These are phyloP conservation scores for Bovichtus diacanthus DNA, from an alignment of 2,797 vertebrate species.

Conservation along the genomic window DNA sequence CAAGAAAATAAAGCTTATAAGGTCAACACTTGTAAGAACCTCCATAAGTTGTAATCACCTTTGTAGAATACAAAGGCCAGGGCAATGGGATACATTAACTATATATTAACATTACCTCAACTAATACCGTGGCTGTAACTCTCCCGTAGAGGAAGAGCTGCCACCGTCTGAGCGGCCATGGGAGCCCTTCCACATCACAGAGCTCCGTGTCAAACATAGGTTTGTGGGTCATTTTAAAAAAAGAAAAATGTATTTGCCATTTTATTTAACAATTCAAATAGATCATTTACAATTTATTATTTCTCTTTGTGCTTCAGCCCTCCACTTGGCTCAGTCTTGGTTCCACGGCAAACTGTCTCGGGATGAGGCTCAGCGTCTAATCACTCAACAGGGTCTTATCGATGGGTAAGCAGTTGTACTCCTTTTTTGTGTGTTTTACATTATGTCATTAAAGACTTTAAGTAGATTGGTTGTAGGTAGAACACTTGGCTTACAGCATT, in stretches of 20 bases:
- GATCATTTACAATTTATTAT: neutral
- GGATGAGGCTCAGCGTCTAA: constrained; percentile 93
- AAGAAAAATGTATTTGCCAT: neutral
- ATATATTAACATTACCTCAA: neutral
- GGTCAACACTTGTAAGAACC: neutral
- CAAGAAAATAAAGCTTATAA: neutral
- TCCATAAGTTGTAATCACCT: neutral
- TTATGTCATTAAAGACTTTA: neutral
- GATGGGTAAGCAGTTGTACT: constrained; percentile 88
- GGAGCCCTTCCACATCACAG: constrained; percentile 89
- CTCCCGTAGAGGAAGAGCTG: constrained; percentile 92
- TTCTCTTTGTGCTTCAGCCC: constrained; percentile 79
- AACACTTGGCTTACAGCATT: neutral
- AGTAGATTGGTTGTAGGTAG: neutral
- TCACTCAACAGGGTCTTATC: constrained; percentile 93
- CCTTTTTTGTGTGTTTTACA: neutral
- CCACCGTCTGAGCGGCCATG: constrained; percentile 90
- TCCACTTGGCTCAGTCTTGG: constrained; percentile 95
- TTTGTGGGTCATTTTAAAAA: constrained; percentile 75
- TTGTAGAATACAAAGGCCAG: neutral
- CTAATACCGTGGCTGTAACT: constrained; percentile 11
- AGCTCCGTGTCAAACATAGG: constrained; percentile 87
- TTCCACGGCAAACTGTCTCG: constrained; percentile 96
- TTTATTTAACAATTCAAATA: constrained; percentile 1
- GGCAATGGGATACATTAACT: neutral